Percentiles rank a stretch among this genome's conserved stretches.
Conservation (phyloP, 2,888 invertebrate genomes). For the Apomyelois bistriatella region DNA sequence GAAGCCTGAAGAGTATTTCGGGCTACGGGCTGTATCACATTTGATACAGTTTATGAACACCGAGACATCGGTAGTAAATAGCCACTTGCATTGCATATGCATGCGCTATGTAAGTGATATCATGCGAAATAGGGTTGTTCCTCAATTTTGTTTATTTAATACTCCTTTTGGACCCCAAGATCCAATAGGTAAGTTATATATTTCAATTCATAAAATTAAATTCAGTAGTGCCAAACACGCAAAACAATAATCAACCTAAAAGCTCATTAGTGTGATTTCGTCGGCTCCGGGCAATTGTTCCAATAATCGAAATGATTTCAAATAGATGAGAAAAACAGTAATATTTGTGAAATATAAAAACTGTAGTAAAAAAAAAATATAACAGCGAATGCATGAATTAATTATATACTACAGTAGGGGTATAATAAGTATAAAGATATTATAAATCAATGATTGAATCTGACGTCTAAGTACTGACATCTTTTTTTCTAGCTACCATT, state of each 20-base stretch:
- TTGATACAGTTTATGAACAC: slow-evolving; percentile 6
- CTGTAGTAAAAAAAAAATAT: too few relatives aligned
- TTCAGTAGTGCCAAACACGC: not conserved
- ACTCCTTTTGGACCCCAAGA: too few relatives aligned
- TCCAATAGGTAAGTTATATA: too few relatives aligned
- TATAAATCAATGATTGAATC: too few relatives aligned
- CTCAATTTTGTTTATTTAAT: too few relatives aligned
- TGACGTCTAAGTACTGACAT: too few relatives aligned
- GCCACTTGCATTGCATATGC: slow-evolving; percentile 10
- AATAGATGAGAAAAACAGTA: too few relatives aligned
- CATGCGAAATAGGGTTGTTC: not conserved
- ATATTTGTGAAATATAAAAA: too few relatives aligned
- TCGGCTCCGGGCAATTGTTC: not conserved
- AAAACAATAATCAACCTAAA: not conserved
- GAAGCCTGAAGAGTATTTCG: not conserved
- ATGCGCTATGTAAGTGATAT: slow-evolving; percentile 1
- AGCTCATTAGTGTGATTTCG: not conserved
- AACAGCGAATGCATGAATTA: too few relatives aligned
- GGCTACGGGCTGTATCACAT: not conserved
- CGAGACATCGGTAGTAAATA: not conserved
- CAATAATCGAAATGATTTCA: not conserved
- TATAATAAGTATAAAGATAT: too few relatives aligned
- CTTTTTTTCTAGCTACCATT: too few relatives aligned
- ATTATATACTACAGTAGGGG: too few relatives aligned
- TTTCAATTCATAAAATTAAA: not conserved